phyloP scores from a whole-genome alignment of 2,888 invertebrate species.

The Prenolepis imparis region DNA sequence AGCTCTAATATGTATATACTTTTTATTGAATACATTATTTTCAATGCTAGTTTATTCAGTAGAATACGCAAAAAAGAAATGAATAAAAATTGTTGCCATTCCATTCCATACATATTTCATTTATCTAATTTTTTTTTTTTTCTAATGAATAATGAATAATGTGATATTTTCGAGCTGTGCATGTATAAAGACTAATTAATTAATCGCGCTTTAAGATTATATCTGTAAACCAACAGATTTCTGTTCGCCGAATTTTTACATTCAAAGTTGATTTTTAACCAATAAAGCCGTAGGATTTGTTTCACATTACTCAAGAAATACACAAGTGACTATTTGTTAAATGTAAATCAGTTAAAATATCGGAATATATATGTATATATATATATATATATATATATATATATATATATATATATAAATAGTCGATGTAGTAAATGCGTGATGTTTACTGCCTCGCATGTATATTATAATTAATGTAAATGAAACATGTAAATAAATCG shows the following conservation, averaged over 20 bases:
- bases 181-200: not conserved
- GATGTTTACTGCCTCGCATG: not conserved
- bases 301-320: conserved; percentile 5
- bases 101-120: not conserved
- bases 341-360: conserved; percentile 54
- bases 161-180: not conserved
- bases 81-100: not conserved
- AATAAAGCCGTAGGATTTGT: not conserved
- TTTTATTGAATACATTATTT: not conserved
- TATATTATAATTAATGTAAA: conserved; percentile 12
- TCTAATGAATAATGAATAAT: not conserved
- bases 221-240: not conserved
- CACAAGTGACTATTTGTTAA: conserved; percentile 51
- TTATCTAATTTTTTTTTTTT: not conserved
- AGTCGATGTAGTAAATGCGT: not conserved
- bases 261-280: conserved; percentile 59
- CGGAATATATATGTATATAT: not conserved
- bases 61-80: not conserved
- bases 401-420: not conserved
- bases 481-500: not conserved
- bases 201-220: not conserved
- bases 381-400: no score
- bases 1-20: not conserved
- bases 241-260: conserved; percentile 39
- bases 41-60: not conserved